Evolutionary conservation across 2,888 invertebrate genomes (phyloP).

Genomic region (Sialis lutaria): DNA sequence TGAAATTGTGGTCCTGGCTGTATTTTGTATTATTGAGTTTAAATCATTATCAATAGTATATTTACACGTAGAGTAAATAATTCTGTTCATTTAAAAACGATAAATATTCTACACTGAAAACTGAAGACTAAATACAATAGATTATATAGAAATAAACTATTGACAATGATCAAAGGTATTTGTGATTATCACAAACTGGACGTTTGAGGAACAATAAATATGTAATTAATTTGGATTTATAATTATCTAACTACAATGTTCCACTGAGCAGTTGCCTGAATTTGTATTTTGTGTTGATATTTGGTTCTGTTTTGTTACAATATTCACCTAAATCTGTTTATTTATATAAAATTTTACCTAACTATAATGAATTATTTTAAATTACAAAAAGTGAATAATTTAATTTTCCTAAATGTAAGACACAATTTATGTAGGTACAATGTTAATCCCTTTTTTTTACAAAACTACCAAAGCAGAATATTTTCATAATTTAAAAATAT

Average conservation of each 20-base stretch:
- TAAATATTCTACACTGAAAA: too few relatives aligned
- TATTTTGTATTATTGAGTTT: too few relatives aligned
- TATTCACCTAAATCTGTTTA: neutral
- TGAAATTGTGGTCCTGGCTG: too few relatives aligned
- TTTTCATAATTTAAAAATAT: constrained; percentile 2
- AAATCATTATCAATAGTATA: too few relatives aligned
- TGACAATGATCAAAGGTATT: too few relatives aligned
- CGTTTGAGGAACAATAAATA: too few relatives aligned
- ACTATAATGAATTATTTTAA: neutral
- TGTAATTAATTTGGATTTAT: too few relatives aligned
- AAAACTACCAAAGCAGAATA: constrained; percentile 5
- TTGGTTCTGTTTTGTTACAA: neutral
- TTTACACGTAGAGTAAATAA: too few relatives aligned
- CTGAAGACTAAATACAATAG: too few relatives aligned
- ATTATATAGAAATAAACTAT: too few relatives aligned
- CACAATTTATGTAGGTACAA: constrained; percentile 6
- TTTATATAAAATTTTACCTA: neutral
- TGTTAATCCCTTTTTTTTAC: constrained; percentile 2
- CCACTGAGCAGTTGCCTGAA: constrained; percentile 2
- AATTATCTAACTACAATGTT: neutral
- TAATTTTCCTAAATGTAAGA: constrained; percentile 6
- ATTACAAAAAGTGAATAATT: neutral
- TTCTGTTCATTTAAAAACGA: too few relatives aligned
- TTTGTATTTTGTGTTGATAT: constrained; percentile 2
- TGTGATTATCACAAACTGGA: too few relatives aligned